Evolutionary conservation across 2,888 invertebrate species (phyloP).

Genomic region (Eilema caniola): DNA sequence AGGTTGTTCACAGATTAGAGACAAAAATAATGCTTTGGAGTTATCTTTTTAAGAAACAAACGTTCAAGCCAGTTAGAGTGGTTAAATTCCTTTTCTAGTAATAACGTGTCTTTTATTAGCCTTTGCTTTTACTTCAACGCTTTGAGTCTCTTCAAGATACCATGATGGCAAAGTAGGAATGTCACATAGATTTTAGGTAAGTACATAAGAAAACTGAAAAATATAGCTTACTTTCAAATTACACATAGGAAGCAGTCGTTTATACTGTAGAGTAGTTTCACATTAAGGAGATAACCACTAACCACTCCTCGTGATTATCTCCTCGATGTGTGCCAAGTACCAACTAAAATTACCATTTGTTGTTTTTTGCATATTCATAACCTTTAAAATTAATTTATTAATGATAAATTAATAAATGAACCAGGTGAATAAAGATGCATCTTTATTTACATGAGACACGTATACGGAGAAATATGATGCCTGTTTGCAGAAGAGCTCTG

Average conservation of each 20-base stretch:
- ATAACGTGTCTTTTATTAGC: slow-evolving; percentile 39
- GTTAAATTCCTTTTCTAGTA: slow-evolving; percentile 32
- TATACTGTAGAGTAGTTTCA: no score
- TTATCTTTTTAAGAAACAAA: background rate
- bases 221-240: background rate
- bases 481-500: background rate
- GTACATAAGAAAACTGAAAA: no score
- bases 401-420: no score
- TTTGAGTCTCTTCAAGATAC: slow-evolving; percentile 30
- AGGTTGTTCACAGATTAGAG: background rate
- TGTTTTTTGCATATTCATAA: no score
- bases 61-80: slow-evolving; percentile 7
- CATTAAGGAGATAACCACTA: no score
- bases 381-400: no score
- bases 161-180: slow-evolving; percentile 16
- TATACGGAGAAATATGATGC: background rate
- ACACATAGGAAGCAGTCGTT: background rate
- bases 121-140: slow-evolving; percentile 48
- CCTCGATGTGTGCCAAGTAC: no score
- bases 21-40: background rate
- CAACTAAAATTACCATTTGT: no score
- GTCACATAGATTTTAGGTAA: background rate
- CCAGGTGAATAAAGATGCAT: no score
- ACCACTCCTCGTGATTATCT: no score
- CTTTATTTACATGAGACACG: background rate